Conservation (phyloP, 2,797 vertebrate species). For the Sardinella longiceps region DNA sequence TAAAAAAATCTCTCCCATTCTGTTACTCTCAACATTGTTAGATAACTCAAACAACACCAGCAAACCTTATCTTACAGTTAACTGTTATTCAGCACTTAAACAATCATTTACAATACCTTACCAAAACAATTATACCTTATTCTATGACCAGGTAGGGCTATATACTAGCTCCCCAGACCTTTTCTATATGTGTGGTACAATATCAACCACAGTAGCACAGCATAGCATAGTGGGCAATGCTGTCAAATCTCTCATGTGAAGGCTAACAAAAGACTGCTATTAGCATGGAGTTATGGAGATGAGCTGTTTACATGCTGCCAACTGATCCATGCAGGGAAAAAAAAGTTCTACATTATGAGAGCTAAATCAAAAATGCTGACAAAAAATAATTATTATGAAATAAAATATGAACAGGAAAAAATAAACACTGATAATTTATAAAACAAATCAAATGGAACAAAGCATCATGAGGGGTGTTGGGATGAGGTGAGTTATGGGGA, state of each 20-base stretch:
- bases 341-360: not conserved
- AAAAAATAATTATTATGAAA: constrained; percentile 33
- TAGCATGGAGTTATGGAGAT: constrained; percentile 13
- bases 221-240: not conserved
- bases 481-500: constrained; percentile 40
- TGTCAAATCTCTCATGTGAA: not conserved
- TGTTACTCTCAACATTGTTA: not conserved
- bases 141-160: not conserved
- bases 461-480: constrained; percentile 32
- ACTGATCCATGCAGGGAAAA: constrained; percentile 48
- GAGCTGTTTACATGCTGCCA: constrained; percentile 50
- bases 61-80: not conserved
- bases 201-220: not conserved
- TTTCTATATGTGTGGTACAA: not conserved
- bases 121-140: not conserved
- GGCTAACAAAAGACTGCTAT: constrained; percentile 2
- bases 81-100: not conserved
- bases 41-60: not conserved
- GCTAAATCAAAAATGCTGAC: not conserved
- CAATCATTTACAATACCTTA: not conserved
- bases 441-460: constrained; percentile 26
- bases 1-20: not conserved
- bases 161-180: not conserved
- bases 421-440: constrained; percentile 16
- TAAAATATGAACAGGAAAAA: constrained; percentile 41